Evolutionary conservation across 2,113 vertebrate species (phyloP).

Genomic region (Larimichthys crocea): DNA sequence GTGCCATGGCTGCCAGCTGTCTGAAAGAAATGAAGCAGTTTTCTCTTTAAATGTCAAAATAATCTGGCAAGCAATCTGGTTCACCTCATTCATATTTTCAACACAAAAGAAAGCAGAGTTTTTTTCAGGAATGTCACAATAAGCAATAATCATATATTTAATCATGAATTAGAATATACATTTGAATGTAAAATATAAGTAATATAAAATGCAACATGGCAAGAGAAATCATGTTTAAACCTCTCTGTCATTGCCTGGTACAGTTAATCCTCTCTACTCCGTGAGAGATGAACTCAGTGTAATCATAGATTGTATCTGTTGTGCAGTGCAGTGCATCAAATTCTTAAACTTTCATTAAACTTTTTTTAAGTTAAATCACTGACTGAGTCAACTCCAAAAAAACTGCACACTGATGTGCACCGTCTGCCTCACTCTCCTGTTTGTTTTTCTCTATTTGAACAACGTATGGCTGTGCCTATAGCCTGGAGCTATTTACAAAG

Average conservation of each 20-base stretch:
- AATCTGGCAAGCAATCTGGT: background rate
- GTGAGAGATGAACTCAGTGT: background rate
- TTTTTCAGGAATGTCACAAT: background rate
- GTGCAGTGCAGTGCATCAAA: background rate
- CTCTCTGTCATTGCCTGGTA: conserved; percentile 14
- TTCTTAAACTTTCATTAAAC: background rate
- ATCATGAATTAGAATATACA: background rate
- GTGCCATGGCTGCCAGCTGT: conserved; percentile 10
- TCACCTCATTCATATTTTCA: background rate
- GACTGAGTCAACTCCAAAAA: background rate
- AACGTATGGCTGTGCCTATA: conserved; percentile 62
- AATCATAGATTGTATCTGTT: background rate
- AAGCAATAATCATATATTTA: background rate
- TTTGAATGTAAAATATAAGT: no score
- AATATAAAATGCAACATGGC: conserved; percentile 4
- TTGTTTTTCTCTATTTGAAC: conserved; percentile 51
- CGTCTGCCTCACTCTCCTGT: background rate
- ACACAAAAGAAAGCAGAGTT: background rate
- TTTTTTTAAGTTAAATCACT: background rate
- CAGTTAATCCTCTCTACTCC: background rate
- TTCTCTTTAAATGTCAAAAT: conserved; percentile 36
- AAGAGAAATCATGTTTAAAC: background rate
- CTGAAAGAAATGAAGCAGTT: conserved; percentile 14
- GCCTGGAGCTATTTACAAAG: conserved; percentile 78
- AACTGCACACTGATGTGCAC: background rate